These are phyloP conservation scores for Gallinago undulata DNA, from an alignment of 2,113 vertebrate genomes.

Conservation along the genomic window DNA sequence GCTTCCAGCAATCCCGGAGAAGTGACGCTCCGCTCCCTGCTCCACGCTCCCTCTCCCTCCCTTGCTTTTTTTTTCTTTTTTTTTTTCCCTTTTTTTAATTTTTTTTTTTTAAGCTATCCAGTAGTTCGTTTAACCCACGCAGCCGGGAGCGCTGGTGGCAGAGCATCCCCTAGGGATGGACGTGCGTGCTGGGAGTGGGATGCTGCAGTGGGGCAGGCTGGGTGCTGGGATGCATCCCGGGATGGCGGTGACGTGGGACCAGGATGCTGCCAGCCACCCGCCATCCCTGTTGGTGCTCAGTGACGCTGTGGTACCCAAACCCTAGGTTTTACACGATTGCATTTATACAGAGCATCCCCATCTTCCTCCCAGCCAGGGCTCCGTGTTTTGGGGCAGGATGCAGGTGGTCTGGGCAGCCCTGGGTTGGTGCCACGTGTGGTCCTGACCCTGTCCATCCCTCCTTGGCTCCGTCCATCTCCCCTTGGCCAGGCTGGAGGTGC, in stretches of 20 bases:
- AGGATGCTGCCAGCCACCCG: background rate
- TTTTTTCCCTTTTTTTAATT: background rate
- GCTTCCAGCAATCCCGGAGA: slow-evolving; percentile 88
- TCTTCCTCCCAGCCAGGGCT: background rate
- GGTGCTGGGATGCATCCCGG: background rate
- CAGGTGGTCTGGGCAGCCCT: background rate
- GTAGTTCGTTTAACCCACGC: background rate
- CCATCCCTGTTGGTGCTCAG: accelerated
- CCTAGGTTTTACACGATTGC: accelerated
- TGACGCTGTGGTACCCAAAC: background rate
- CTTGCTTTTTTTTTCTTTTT: background rate
- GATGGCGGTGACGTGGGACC: accelerated
- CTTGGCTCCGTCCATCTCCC: background rate
- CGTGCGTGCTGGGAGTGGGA: accelerated
- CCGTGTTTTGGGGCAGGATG: background rate
- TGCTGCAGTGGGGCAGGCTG: background rate
- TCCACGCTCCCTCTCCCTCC: background rate
- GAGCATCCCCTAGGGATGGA: background rate
- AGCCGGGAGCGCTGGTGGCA: accelerated
- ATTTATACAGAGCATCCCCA: accelerated
- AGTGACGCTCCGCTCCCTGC: slow-evolving; percentile 81
- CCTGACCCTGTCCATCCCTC: background rate
- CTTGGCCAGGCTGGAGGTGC: background rate
- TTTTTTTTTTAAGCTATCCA: background rate
- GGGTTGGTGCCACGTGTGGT: background rate